Base-by-base conservation (phyloP, 2,113 vertebrate genomes). In the Tetraodon nigroviridis region DNA sequence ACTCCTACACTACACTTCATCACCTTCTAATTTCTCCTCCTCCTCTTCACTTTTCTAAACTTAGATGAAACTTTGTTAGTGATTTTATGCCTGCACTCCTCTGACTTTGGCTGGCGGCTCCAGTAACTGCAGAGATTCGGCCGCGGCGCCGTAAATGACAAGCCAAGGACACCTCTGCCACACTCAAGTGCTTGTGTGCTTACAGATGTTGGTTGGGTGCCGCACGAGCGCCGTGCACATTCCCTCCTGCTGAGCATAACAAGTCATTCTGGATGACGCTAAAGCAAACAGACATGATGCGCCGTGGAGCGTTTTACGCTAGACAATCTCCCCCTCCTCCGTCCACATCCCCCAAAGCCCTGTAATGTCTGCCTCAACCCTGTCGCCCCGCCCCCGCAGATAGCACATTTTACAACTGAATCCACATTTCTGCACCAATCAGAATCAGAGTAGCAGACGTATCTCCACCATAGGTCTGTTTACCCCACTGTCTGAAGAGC, bases 21-120 rank as follows among this genome's bases (percentile, higher is more conserved):
- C 71, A 83, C 64, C 49, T 46, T 77, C 51, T 67, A 55, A 76
- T 71, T 74, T 75, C 59, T 75, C 53, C 46, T 73, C 74, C 70
- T 83, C 59, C 73, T 75, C 72, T 69, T 77, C 75, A 63, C 78
- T 76, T 69, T 51, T 70, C 75, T 80, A 81, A 83, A 86, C 80
- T 76, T 79, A 69, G 80, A 72, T 17, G 37, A 49, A 60, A 78
- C 71, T 78, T 75, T 42, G 49, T 81, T 64, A 79, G 50, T 78
- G 57, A 67, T 63, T 69, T 79, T 56, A 71, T 61, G 58, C 48
- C 44, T 64, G 59, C 50, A 5, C 42, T 66, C 61, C 59, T 62
- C 68, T 59, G 63, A 71, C 69, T 78, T 65, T 61, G 59, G 46
- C 69, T 44, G 64, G 14, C 42, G 14, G 55, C 65, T 74, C 66